phyloP scores from a whole-genome alignment of 2,113 vertebrate species.

The Coreoperca whiteheadi region DNA sequence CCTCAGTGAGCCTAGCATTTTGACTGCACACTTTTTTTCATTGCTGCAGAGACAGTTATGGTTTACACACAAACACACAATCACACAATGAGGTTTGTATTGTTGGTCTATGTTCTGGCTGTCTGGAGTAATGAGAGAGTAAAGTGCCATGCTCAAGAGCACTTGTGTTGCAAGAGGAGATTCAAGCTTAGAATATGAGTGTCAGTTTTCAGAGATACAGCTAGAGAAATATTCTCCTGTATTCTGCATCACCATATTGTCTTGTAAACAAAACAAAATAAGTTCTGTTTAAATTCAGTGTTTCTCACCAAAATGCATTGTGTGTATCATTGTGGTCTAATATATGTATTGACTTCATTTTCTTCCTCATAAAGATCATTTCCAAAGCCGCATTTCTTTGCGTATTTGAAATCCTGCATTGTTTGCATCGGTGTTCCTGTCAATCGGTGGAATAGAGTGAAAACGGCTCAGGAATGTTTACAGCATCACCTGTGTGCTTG shows the following conservation, averaged over 20 bases:
- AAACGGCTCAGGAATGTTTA: neutral
- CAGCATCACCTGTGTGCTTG: neutral
- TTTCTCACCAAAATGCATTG: neutral
- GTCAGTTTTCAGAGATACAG: too few relatives aligned
- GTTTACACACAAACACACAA: neutral
- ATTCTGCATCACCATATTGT: neutral
- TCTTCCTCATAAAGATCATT: neutral
- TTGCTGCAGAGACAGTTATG: slow-evolving; percentile 12
- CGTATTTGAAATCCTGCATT: neutral
- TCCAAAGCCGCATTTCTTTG: neutral
- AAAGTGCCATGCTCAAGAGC: neutral
- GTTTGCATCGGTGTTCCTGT: too few relatives aligned
- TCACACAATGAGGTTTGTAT: neutral
- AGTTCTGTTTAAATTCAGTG: neutral
- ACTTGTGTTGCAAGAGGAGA: neutral
- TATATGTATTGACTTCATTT: neutral
- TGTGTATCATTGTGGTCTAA: too few relatives aligned
- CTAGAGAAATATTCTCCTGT: neutral
- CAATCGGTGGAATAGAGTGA: too few relatives aligned
- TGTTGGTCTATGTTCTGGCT: neutral
- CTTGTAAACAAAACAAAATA: neutral
- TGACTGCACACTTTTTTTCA: slow-evolving; percentile 26
- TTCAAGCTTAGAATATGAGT: neutral
- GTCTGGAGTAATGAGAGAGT: neutral
- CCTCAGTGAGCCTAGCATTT: neutral